Evolutionary conservation across 1,140 invertebrate species (phyloP).

Genomic region (Anastrepha ludens): DNA sequence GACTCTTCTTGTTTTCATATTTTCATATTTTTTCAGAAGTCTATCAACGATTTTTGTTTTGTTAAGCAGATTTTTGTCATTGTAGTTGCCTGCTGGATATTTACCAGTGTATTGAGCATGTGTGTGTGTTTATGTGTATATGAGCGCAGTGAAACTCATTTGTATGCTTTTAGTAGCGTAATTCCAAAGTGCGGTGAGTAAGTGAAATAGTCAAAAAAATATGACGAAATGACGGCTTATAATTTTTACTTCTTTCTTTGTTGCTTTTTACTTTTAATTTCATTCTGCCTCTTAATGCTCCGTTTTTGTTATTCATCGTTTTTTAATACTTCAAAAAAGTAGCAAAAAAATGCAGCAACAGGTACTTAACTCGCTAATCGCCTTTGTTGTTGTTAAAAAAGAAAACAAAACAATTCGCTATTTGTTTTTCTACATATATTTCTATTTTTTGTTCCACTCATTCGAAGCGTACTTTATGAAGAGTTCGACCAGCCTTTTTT

Average conservation of each 20-base stretch:
- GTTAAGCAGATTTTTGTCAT: constrained; percentile 3
- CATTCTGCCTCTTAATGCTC: neutral
- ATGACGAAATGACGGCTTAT: neutral
- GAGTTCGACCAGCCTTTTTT: no score
- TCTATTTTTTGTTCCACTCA: no score
- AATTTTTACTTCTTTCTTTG: neutral
- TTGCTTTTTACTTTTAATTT: neutral
- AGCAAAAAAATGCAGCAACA: no score
- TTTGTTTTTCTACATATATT: no score
- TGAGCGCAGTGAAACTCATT: no score
- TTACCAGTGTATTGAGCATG: neutral
- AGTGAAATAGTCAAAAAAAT: no score
- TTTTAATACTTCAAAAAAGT: neutral
- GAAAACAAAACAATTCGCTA: no score
- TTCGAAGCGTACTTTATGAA: no score
- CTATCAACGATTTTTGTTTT: neutral
- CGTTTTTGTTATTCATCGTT: neutral
- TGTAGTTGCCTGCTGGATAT: neutral
- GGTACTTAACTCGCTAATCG: neutral
- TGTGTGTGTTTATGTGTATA: neutral
- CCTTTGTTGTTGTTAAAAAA: neutral
- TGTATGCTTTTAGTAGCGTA: no score
- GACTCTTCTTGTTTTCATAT: neutral
- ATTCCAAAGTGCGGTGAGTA: neutral
- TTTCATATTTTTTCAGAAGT: neutral